Percentiles rank a stretch among this genome's conserved stretches.
Conservation (phyloP, 1,140 invertebrate species). For the Drosophila saltans region DNA sequence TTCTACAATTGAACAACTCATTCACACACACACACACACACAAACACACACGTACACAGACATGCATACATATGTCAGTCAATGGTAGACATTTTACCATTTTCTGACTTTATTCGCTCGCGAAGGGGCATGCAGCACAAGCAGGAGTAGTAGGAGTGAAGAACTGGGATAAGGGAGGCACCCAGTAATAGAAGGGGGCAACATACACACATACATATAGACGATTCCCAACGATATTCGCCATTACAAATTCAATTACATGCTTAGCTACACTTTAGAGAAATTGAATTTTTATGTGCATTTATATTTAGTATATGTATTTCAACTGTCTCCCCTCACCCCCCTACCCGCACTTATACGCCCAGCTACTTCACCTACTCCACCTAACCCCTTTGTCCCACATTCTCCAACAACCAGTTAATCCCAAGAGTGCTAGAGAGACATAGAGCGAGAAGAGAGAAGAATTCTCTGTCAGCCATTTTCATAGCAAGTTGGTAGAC, state of each 20-base stretch:
- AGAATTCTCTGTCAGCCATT: slow-evolving; percentile 57
- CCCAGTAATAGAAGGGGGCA: neutral
- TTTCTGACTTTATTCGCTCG: slow-evolving; percentile 62
- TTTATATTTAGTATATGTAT: slow-evolving; percentile 80
- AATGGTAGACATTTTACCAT: slow-evolving; percentile 49
- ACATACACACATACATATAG: neutral
- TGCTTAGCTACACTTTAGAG: slow-evolving; percentile 81
- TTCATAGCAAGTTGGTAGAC: slow-evolving; percentile 65
- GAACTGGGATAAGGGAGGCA: neutral
- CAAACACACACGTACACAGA: slow-evolving; percentile 20
- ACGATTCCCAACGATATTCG: slow-evolving; percentile 72
- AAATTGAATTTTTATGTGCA: slow-evolving; percentile 82
- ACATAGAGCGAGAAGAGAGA: neutral
- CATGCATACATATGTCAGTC: slow-evolving; percentile 19
- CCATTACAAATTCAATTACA: slow-evolving; percentile 82
- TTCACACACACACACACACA: slow-evolving; percentile 40
- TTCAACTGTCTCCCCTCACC: slow-evolving; percentile 44
- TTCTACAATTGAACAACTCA: slow-evolving; percentile 59
- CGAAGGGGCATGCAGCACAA: slow-evolving; percentile 33
- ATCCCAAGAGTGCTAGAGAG: slow-evolving; percentile 4
- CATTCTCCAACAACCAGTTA: neutral
- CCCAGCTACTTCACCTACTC: neutral
- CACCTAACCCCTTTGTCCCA: neutral
- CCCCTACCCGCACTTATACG: neutral
- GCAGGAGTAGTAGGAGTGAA: slow-evolving; percentile 26